These are phyloP conservation scores for Vidua chalybeata DNA, from an alignment of 2,113 vertebrate genomes.

Conservation along the genomic window DNA sequence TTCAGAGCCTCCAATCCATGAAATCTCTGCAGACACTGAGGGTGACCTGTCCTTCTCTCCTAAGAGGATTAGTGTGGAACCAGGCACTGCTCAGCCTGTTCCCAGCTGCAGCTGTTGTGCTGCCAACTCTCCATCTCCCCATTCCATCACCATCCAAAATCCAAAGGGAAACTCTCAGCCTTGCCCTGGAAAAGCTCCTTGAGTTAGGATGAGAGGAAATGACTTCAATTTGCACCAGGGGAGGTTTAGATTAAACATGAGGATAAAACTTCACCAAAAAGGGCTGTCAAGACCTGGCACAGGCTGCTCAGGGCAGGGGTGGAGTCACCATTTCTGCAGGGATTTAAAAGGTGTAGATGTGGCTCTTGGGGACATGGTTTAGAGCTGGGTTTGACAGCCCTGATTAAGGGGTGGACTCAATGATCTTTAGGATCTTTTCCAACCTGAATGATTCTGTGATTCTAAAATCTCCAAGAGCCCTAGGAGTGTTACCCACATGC, in stretches of 20 bases:
- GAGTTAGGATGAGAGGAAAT: background rate
- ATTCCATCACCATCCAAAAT: background rate
- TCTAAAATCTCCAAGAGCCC: background rate
- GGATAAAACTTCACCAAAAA: background rate
- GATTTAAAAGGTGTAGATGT: background rate
- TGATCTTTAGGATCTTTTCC: background rate
- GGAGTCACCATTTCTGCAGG: background rate
- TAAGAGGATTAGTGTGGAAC: background rate
- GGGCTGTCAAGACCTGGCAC: background rate
- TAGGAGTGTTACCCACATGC: background rate
- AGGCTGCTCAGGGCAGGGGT: background rate
- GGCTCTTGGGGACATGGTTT: background rate
- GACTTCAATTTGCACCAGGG: background rate
- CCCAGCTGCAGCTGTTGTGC: background rate
- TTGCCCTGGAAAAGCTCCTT: background rate
- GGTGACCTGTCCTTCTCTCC: background rate
- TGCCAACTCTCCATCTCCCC: background rate
- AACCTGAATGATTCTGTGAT: accelerated
- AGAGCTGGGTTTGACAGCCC: background rate
- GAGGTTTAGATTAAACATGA: background rate
- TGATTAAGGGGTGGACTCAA: accelerated
- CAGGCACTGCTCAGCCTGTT: background rate
- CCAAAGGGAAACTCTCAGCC: background rate
- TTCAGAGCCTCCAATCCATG: background rate
- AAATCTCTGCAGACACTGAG: background rate